A percentile compares a stretch with the other conserved stretches of the same genome.
phyloP scores from a whole-genome alignment of 2,888 invertebrate species.

The Agrenia bidenticulata region DNA sequence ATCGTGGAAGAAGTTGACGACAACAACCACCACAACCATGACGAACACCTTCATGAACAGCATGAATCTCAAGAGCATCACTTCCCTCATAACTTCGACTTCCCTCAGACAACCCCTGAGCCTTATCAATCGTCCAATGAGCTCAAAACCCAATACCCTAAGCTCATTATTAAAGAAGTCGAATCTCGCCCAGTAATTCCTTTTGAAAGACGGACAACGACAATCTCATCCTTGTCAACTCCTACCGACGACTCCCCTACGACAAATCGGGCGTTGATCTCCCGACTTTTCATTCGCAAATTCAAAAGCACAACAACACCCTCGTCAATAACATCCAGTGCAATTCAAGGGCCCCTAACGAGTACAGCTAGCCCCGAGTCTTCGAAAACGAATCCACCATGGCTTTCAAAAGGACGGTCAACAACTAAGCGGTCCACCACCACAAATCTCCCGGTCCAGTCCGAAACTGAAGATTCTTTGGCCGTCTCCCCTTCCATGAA shows the following conservation, averaged over 20 bases:
- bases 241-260: constrained; percentile 13
- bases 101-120: background rate
- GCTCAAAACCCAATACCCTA: constrained; percentile 18
- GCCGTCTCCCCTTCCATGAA: constrained; percentile 11
- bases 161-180: constrained; percentile 49
- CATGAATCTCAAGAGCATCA: background rate
- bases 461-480: background rate
- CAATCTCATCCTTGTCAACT: constrained; percentile 19
- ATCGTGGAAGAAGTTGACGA: constrained; percentile 6
- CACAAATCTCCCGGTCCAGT: constrained; percentile 17
- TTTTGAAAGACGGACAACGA: constrained; percentile 34
- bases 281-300: constrained; percentile 45
- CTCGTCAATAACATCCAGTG: constrained; percentile 17
- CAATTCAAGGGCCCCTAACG: background rate
- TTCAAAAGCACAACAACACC: constrained; percentile 41
- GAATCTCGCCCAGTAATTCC: constrained; percentile 38
- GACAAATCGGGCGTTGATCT: constrained; percentile 43
- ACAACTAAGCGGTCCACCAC: constrained; percentile 8
- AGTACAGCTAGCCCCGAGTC: constrained; percentile 1
- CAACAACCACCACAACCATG: background rate
- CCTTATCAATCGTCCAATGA: background rate
- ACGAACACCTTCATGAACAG: background rate
- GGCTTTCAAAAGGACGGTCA: constrained; percentile 23
- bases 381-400: constrained; percentile 23
- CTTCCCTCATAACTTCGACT: background rate